Conservation (phyloP, 2,888 invertebrate species). For the Microplitis manilae region DNA sequence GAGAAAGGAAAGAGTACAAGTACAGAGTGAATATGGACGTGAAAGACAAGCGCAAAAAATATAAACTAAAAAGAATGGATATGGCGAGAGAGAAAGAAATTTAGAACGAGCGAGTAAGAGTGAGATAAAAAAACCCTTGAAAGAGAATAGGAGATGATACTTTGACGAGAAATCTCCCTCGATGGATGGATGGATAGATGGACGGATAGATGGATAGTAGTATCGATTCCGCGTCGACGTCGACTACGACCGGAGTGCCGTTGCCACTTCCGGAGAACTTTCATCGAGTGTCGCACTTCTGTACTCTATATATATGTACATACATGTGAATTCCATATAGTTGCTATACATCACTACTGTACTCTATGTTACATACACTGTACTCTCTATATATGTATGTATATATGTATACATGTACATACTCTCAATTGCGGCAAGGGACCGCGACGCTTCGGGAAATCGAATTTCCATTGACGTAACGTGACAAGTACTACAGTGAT, state of each 20-base stretch:
- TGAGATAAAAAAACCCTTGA: conserved; percentile 47
- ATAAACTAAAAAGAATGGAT: conserved; percentile 1
- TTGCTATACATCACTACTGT: not conserved
- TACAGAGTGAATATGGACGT: conserved; percentile 6
- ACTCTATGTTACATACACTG: not conserved
- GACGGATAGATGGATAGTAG: conserved; percentile 38
- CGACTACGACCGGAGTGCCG: conserved; percentile 38
- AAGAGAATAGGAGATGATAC: conserved; percentile 54
- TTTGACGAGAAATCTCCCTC: conserved; percentile 47
- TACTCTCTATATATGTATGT: not conserved
- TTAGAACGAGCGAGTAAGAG: conserved; percentile 18
- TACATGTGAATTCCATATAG: not conserved
- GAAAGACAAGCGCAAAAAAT: not conserved
- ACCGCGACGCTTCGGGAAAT: conserved; percentile 31
- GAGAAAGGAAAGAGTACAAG: conserved; percentile 16
- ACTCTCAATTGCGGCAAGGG: conserved; percentile 7
- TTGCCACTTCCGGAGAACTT: conserved; percentile 41
- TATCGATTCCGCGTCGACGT: conserved; percentile 47
- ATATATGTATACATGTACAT: conserved; percentile 1
- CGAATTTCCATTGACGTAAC: conserved; percentile 32
- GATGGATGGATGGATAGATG: conserved; percentile 34
- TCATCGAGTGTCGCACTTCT: conserved; percentile 37
- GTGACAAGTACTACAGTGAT: conserved; percentile 10
- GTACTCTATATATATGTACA: conserved; percentile 14
- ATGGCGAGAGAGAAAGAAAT: conserved; percentile 19